These are phyloP conservation scores for Hydrozoanthus gracilis DNA, from an alignment of 92 coral and sea anemone species.

Conservation along the genomic window DNA sequence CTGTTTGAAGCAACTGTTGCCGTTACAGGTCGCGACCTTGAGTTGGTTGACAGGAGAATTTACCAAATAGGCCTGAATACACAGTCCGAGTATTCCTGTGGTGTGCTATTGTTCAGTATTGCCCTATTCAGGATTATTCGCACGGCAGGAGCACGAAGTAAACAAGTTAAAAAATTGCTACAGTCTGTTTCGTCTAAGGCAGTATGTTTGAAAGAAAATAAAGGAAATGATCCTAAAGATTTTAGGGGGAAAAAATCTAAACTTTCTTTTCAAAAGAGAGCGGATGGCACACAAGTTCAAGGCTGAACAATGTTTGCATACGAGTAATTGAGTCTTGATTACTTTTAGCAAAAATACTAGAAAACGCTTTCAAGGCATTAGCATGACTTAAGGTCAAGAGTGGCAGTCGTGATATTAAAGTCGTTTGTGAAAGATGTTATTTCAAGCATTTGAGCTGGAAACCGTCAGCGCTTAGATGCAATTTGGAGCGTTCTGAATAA, in stretches of 20 bases:
- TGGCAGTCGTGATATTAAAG: constrained; percentile 4
- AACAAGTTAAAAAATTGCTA: constrained; percentile 6
- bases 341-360: neutral
- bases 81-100: constrained; percentile 12
- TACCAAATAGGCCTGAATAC: constrained; percentile 14
- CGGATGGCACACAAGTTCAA: neutral
- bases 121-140: constrained; percentile 19
- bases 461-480: constrained; percentile 14
- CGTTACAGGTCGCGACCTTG: constrained; percentile 20
- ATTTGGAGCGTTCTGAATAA: constrained; percentile 5
- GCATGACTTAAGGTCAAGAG: neutral
- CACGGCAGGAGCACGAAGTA: constrained; percentile 8
- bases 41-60: neutral
- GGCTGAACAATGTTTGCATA: neutral
- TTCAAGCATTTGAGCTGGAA: constrained; percentile 4
- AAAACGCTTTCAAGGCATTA: neutral
- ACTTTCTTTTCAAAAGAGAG: neutral
- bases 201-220: neutral
- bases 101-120: constrained; percentile 35
- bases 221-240: neutral
- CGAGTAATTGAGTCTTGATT: neutral
- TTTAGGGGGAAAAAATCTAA: neutral
- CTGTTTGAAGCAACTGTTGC: neutral
- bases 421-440: neutral
- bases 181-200: neutral